Conservation (phyloP, 2,113 vertebrate species). For the Macquaria australasica region DNA sequence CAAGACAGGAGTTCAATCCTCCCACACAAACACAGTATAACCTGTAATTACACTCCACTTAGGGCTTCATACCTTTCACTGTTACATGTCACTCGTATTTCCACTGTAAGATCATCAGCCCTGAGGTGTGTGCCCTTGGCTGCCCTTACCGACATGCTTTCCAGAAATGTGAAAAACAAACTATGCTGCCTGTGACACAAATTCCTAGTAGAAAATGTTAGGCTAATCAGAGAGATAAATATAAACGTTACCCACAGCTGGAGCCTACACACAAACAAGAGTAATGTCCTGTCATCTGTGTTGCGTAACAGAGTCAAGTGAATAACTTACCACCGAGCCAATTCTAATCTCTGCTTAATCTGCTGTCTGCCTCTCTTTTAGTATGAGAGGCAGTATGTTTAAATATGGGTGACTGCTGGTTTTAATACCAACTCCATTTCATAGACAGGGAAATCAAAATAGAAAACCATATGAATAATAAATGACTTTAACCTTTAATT, state of each 20-base stretch:
- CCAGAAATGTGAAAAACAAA: slow-evolving; percentile 34
- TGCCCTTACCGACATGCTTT: slow-evolving; percentile 14
- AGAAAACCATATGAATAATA: slow-evolving; percentile 39
- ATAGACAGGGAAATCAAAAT: slow-evolving; percentile 39
- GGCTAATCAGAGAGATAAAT: slow-evolving; percentile 62
- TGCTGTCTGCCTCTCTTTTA: slow-evolving; percentile 63
- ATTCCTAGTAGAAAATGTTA: slow-evolving; percentile 26
- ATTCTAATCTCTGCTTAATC: slow-evolving; percentile 80
- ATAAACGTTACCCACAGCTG: slow-evolving; percentile 47
- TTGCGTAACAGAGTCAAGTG: slow-evolving; percentile 80
- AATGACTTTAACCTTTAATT: background rate
- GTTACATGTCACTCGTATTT: slow-evolving; percentile 30
- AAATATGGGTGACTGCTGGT: slow-evolving; percentile 66
- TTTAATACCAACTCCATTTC: slow-evolving; percentile 52
- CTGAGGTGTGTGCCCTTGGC: slow-evolving; percentile 28
- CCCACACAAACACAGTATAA: slow-evolving; percentile 18
- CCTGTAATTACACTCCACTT: slow-evolving; percentile 60
- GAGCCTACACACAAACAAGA: slow-evolving; percentile 64
- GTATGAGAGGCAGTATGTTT: slow-evolving; percentile 18
- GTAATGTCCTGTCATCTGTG: slow-evolving; percentile 65
- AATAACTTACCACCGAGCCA: slow-evolving; percentile 80
- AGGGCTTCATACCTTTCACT: slow-evolving; percentile 49
- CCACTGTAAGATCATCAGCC: slow-evolving; percentile 36
- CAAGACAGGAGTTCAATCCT: slow-evolving; percentile 40
- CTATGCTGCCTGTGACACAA: slow-evolving; percentile 27